A percentile compares a stretch with the other conserved stretches of the same genome.
These are phyloP conservation scores for Formicarius rufipectus DNA, from an alignment of 2,113 vertebrate genomes.

Conservation along the genomic window DNA sequence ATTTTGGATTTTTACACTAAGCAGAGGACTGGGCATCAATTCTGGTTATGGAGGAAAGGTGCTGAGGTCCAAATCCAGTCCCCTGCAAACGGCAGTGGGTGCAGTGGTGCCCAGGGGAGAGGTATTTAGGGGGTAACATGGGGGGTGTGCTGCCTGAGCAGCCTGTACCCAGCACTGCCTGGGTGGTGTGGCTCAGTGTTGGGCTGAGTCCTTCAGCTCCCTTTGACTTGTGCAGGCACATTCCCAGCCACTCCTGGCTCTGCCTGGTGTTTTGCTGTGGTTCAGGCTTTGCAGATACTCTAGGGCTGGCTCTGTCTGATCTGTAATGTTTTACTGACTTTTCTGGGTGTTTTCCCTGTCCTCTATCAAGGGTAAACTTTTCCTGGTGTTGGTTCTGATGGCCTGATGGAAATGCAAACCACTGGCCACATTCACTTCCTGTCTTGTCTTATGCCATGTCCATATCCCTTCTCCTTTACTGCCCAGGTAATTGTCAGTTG, in stretches of 20 bases:
- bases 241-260: background rate
- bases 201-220: background rate
- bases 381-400: background rate
- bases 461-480: background rate
- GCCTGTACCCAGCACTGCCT: background rate
- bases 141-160: no score
- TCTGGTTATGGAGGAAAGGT: background rate
- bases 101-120: background rate
- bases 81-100: no score
- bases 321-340: background rate
- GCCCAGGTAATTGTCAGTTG: background rate
- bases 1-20: background rate
- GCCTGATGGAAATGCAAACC: background rate
- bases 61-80: background rate
- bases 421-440: background rate
- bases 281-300: background rate
- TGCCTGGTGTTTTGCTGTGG: background rate
- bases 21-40: no score
- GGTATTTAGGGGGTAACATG: no score
- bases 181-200: background rate
- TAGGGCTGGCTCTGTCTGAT: background rate
- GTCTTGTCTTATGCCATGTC: accelerated
- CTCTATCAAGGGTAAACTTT: background rate
- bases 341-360: background rate
- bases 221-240: background rate